Conservation (phyloP, 2,888 invertebrate species). For the Parnassius orleans region DNA sequence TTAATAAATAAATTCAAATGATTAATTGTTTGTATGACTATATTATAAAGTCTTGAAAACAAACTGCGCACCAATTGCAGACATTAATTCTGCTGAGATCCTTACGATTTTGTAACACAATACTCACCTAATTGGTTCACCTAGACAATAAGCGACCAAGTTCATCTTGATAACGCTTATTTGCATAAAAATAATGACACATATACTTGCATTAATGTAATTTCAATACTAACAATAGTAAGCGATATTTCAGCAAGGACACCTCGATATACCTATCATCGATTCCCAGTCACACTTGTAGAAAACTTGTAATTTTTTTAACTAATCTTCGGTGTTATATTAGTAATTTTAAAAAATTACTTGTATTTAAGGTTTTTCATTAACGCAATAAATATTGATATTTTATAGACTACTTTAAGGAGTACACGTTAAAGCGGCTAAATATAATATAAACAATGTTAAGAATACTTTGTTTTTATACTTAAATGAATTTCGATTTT, state of each 20-base stretch:
- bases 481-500: too few species aligned
- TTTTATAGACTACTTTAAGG: too few species aligned
- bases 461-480: too few species aligned
- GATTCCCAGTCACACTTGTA: neutral
- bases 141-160: constrained; percentile 46
- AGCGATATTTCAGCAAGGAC: constrained; percentile 40
- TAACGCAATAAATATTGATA: too few species aligned
- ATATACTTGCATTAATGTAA: constrained; percentile 39
- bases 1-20: too few species aligned
- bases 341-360: too few species aligned
- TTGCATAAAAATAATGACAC: constrained; percentile 50
- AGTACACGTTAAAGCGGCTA: too few species aligned
- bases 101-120: constrained; percentile 29
- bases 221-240: constrained; percentile 40
- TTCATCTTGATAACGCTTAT: constrained; percentile 51
- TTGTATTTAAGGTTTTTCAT: too few species aligned
- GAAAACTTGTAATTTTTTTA: neutral
- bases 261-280: constrained; percentile 5
- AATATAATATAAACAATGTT: too few species aligned
- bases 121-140: constrained; percentile 40
- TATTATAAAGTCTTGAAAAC: constrained; percentile 11
- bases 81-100: constrained; percentile 24
- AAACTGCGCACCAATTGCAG: constrained; percentile 12
- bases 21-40: neutral
- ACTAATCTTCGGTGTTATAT: too few species aligned